Evolutionary conservation across 1,140 invertebrate genomes (phyloP), one percentile per base, ranked within the genome.

Genomic region (Sycophila sp.): DNA sequence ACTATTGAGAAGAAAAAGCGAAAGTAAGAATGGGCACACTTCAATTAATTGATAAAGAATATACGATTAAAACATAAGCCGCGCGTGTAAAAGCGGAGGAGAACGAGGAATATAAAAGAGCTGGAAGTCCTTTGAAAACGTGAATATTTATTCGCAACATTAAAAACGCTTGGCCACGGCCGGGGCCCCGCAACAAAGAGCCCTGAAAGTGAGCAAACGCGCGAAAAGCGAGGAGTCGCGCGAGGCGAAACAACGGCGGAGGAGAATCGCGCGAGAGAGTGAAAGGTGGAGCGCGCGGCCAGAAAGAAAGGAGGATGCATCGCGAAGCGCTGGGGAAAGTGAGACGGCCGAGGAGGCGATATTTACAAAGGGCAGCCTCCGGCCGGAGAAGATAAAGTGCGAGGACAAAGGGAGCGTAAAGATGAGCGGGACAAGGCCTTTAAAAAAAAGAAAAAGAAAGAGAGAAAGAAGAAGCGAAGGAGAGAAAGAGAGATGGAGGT

Each of bases 341-440:
- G 22, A 64, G 34, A 26, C 17, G 6, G 38, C 15, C 3, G 15
- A 30, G 24, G 45, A 47, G 4, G 22, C 34, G 40, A 68, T 59
- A 68, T 59, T 58, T 22, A 36, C 38, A 68, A 68, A 58, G 19
- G 19, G n/a, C 47, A 26, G 42, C n/a, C n/a, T n/a, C n/a, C n/a
- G n/a, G n/a, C n/a, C n/a, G 19, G 40, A 34, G 34, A 3, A n/a
- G 40, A 47, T 38, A 59, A 59, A 59, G 30, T 45, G 22, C 24
- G n/a, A 42, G n/a, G 49, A 40, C 24, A 56, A 66, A 30, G 28
- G 26, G 13, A 55, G 32, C n/a, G 15, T 34, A 13, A 22, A 24
- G 19, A 10, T n/a, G n/a, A n/a, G n/a, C n/a, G n/a, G 5, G 6
- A 2, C 4, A 24, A 38, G 34, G 34, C 15, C 4, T 47, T 3